phyloP scores from a whole-genome alignment of 2,888 invertebrate genomes.

The Morinoia aosen region DNA sequence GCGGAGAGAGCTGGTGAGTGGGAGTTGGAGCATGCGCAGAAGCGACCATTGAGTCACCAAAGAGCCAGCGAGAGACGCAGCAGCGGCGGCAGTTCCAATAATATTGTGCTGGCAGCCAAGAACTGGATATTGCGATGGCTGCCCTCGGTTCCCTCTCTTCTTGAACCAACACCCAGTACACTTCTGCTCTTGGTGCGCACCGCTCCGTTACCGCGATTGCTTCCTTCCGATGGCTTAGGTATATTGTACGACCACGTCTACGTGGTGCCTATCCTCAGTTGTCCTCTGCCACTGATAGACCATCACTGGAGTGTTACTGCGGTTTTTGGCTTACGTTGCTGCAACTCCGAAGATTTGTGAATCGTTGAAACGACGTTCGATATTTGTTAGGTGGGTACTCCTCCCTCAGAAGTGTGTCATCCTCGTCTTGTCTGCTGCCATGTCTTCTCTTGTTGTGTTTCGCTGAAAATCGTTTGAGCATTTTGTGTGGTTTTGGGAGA shows the following conservation, averaged over 20 bases:
- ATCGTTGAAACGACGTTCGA: conserved; percentile 18
- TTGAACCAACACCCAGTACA: conserved; percentile 49
- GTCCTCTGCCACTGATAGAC: neutral
- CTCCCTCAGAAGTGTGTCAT: conserved; percentile 20
- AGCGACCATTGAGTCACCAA: conserved; percentile 38
- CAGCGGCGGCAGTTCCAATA: conserved; percentile 43
- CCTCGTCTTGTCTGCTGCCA: neutral
- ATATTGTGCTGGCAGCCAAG: conserved; percentile 45
- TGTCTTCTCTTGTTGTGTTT: neutral
- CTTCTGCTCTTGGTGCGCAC: neutral
- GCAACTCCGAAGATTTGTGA: neutral
- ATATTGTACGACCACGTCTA: conserved; percentile 1
- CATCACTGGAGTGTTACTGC: neutral
- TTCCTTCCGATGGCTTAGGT: conserved; percentile 30
- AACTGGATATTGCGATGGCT: conserved; percentile 43
- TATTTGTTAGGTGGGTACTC: conserved; percentile 47
- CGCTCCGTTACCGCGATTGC: neutral
- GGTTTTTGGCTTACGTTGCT: neutral
- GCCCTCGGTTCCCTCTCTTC: conserved; percentile 44
- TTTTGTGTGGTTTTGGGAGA: neutral
- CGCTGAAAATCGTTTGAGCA: neutral
- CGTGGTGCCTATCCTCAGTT: neutral
- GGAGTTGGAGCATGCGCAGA: conserved; percentile 39
- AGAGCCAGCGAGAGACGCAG: neutral
- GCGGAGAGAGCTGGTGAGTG: neutral